Conservation (phyloP, 2,888 invertebrate species). For the Heliconius cydno region DNA sequence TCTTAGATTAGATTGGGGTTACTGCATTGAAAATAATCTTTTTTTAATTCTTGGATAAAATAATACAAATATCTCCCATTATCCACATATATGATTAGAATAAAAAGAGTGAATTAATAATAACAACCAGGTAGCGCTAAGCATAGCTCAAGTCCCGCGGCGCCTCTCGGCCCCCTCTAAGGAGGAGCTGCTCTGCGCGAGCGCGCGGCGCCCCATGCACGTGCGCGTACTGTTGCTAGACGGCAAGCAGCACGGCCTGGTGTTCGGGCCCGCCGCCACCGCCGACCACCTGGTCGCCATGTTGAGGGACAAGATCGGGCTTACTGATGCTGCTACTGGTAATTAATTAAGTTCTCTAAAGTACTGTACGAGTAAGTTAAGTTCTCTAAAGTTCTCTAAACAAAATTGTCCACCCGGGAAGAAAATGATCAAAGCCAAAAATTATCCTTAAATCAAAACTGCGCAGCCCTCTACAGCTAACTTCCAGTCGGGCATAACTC, state of each 20-base stretch:
- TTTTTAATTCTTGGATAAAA: not conserved
- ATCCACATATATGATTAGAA: too few relatives aligned
- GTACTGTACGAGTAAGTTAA: too few relatives aligned
- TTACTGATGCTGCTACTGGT: conserved; percentile 89
- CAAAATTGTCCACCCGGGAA: too few relatives aligned
- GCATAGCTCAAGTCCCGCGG: conserved; percentile 84
- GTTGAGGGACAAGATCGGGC: conserved; percentile 94
- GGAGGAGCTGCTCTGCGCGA: conserved; percentile 96
- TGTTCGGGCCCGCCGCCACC: conserved; percentile 97
- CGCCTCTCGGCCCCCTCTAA: conserved; percentile 95
- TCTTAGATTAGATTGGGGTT: too few relatives aligned
- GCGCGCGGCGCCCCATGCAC: conserved; percentile 94
- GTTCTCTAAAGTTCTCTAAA: too few relatives aligned
- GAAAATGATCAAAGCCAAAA: too few relatives aligned
- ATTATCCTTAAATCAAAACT: too few relatives aligned
- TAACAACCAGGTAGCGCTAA: conserved; percentile 69
- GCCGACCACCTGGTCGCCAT: conserved; percentile 94
- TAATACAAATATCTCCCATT: not conserved
- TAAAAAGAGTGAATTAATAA: too few relatives aligned
- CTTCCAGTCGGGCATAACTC: too few relatives aligned
- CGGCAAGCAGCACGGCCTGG: conserved; percentile 96
- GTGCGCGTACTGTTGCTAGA: conserved; percentile 96
- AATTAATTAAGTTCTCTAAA: not conserved
- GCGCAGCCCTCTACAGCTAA: too few relatives aligned
- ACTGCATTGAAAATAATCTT: too few relatives aligned